Evolutionary conservation across 2,888 invertebrate species (phyloP), one percentile per base, ranked within the genome.

Genomic region (Leucania comma): DNA sequence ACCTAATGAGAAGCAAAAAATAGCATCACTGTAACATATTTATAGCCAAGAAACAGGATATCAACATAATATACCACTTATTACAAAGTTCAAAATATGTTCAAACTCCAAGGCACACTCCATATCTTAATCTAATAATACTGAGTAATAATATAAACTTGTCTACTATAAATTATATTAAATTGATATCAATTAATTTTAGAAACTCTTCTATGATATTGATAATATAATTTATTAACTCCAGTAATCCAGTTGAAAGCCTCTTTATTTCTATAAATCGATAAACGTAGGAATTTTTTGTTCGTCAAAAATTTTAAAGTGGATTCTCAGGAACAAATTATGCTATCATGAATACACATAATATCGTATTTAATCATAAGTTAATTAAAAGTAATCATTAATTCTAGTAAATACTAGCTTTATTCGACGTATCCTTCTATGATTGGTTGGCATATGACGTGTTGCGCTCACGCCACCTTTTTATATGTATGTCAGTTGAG

Each of bases 401-500:
- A 62, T 38, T 29, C n/a, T 78, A 48, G 38, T 62, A 60, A 62
- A 50, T 6, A 32, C 59, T 51, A 50, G 50, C 59, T 66, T 42
- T 26, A 59, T 42, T 74, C 29, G 29, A 80, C 68, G 64, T 64
- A 74, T 54, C 61, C 53, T 79, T 68, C 48, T 65, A 57, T 74
- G 75, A 68, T 80, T 78, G 77, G 75, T 61, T 54, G 68, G 29
- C 26, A 38, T 24, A 74, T 68, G 64, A 61, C 80, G 63, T 77
- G 56, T 73, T 78, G 62, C 53, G 75, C 64, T 74, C 68, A 29
- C 80, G 68, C 77, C 61, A 80, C 64, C n/a, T 64, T 75, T 48
- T 72, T 22, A 17, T 74, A 50, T 60, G 63, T 63, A 54, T 72
- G 46, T 62, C 35, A 51, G 42, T 63, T 77, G 74, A 60, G 58